phyloP scores from a whole-genome alignment of 2,888 invertebrate genomes.

The Lasioglossum calceatum region DNA sequence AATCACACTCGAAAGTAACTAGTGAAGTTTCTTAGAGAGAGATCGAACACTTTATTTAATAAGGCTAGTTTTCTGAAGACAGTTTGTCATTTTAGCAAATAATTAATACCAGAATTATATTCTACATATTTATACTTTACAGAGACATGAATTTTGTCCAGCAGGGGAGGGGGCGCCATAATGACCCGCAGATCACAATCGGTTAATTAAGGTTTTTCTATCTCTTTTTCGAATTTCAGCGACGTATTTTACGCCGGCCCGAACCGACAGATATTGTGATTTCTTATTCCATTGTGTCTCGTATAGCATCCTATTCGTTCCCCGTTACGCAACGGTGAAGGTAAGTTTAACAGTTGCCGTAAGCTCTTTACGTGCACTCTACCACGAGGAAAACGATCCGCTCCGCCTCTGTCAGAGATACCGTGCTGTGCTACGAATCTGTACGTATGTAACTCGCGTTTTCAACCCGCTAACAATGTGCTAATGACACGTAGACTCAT shows the following conservation, averaged over 20 bases:
- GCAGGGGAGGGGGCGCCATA: too few species aligned
- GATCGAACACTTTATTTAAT: too few species aligned
- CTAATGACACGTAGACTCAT: not conserved
- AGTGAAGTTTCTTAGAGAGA: too few species aligned
- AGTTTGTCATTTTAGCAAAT: too few species aligned
- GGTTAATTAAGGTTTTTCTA: not conserved
- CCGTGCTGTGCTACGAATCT: conserved; percentile 9
- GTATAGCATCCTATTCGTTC: conserved; percentile 8
- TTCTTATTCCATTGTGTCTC: not conserved
- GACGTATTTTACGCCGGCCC: too few species aligned
- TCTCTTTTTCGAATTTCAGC: too few species aligned
- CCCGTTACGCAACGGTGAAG: conserved; percentile 15
- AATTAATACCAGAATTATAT: too few species aligned
- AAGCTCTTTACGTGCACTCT: conserved; percentile 28
- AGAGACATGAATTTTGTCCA: too few species aligned
- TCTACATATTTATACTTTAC: too few species aligned
- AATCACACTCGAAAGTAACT: too few species aligned
- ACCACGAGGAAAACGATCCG: conserved; percentile 15
- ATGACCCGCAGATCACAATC: not conserved
- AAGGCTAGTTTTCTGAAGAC: too few species aligned
- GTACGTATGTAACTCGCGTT: not conserved
- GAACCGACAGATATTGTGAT: not conserved
- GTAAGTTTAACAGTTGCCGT: conserved; percentile 37
- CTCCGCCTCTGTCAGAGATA: conserved; percentile 11
- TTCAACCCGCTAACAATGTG: conserved; percentile 2